Evolutionary conservation across 2,797 vertebrate species (phyloP).

Genomic region (Spheniscus humboldti): DNA sequence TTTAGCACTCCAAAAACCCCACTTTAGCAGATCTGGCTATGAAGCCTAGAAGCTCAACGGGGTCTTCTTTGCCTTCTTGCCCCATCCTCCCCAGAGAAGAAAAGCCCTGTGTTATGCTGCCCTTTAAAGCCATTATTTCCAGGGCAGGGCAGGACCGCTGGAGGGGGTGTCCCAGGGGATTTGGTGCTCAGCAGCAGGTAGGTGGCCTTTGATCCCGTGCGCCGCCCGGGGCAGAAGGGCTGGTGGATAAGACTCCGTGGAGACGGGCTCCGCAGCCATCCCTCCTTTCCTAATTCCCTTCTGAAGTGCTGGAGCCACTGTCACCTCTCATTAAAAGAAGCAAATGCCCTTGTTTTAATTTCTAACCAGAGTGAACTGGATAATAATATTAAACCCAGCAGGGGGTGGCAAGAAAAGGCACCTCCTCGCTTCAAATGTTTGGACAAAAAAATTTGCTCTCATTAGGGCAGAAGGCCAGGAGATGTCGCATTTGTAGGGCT

Average conservation of each 20-base stretch:
- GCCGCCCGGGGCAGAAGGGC: not conserved
- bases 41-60: rapidly evolving
- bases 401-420: slow-evolving; percentile 86
- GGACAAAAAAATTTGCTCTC: slow-evolving; percentile 79
- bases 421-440: slow-evolving; percentile 85
- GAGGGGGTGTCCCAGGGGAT: not conserved
- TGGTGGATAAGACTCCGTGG: not conserved
- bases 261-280: slow-evolving; percentile 2
- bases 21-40: rapidly evolving
- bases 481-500: slow-evolving; percentile 23
- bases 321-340: slow-evolving; percentile 89
- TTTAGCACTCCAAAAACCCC: not conserved
- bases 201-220: slow-evolving; percentile 26
- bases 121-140: not conserved
- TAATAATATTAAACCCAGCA: slow-evolving; percentile 87
- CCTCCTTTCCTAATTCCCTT: slow-evolving; percentile 63
- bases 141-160: rapidly evolving
- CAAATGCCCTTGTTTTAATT: slow-evolving; percentile 65
- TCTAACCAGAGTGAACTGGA: slow-evolving; percentile 69
- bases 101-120: rapidly evolving
- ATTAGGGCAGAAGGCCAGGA: slow-evolving; percentile 50
- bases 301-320: slow-evolving; percentile 93
- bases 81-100: not conserved
- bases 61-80: not conserved
- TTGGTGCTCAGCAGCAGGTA: slow-evolving; percentile 37